Percentiles rank a stretch among this genome's conserved stretches.
Evolutionary conservation across 1,140 invertebrate genomes (phyloP).

Genomic region (Penaeus chinensis): DNA sequence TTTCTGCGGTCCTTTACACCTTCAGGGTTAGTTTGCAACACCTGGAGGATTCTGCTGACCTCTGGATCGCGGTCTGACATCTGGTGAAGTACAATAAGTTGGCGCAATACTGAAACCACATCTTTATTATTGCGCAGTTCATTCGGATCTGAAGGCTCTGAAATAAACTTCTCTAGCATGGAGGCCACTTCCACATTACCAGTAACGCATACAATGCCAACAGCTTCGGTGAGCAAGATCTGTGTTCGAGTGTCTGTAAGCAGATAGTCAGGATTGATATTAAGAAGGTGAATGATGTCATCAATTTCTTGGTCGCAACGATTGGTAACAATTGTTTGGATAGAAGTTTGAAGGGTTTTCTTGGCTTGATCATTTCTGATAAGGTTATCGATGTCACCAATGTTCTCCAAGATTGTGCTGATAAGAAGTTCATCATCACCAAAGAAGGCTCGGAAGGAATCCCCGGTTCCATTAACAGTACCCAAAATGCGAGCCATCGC

Average conservation of each 20-base stretch:
- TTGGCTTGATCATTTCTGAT: constrained; percentile 60
- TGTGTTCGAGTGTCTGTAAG: constrained; percentile 69
- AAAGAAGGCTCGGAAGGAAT: constrained; percentile 57
- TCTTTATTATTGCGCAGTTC: constrained; percentile 74
- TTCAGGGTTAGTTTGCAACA: constrained; percentile 68
- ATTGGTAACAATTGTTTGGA: constrained; percentile 54
- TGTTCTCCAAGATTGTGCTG: constrained; percentile 57
- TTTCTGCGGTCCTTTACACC: constrained; percentile 66
- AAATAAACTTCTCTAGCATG: constrained; percentile 73
- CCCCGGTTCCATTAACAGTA: constrained; percentile 39
- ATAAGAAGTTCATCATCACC: constrained; percentile 61
- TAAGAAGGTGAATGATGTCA: constrained; percentile 61
- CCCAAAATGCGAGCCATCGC: constrained; percentile 52
- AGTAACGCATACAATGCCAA: constrained; percentile 78
- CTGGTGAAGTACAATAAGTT: constrained; percentile 79
- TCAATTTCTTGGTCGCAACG: constrained; percentile 62
- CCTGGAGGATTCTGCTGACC: constrained; percentile 54
- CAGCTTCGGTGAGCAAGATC: constrained; percentile 76
- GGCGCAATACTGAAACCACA: constrained; percentile 77
- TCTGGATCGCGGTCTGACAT: constrained; percentile 69
- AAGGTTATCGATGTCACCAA: constrained; percentile 53
- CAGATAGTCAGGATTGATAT: constrained; percentile 52
- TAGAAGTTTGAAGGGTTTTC: constrained; percentile 51
- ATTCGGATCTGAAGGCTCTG: constrained; percentile 73
- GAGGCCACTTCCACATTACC: constrained; percentile 76